These are phyloP conservation scores for Rhadinocentrus ornatus DNA, from an alignment of 2,797 vertebrate species.

Conservation along the genomic window DNA sequence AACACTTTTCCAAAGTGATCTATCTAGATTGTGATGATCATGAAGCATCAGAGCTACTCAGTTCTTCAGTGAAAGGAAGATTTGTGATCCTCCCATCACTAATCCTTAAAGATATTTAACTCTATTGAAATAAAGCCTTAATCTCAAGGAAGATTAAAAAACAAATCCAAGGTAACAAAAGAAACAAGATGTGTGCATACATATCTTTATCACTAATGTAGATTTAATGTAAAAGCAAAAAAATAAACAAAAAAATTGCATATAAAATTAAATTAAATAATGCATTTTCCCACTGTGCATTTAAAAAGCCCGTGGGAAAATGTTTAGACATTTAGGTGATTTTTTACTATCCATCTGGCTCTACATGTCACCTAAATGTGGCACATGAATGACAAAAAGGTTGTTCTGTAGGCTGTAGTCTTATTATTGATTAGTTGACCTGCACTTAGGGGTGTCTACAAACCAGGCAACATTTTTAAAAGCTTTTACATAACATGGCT, in stretches of 20 bases:
- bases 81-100: constrained; percentile 8
- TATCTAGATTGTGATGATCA: constrained; percentile 28
- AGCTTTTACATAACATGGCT: no score
- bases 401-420: no score
- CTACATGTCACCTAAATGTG: neutral
- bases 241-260: no score
- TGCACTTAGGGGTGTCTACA: no score
- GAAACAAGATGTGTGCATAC: neutral
- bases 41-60: neutral
- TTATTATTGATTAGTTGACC: no score
- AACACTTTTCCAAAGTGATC: constrained; percentile 20
- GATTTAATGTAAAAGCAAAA: neutral
- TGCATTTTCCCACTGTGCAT: neutral
- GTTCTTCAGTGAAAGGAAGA: neutral
- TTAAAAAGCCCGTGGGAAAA: neutral
- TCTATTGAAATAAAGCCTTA: constrained; percentile 8
- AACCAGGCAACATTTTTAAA: no score
- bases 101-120: neutral
- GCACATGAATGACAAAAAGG: neutral
- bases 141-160: neutral
- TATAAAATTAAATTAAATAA: no score
- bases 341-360: no score
- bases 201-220: neutral
- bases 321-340: neutral
- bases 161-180: neutral